Conservation (phyloP, 2,113 vertebrate genomes). For the Sinocyclocheilus rhinocerous region DNA sequence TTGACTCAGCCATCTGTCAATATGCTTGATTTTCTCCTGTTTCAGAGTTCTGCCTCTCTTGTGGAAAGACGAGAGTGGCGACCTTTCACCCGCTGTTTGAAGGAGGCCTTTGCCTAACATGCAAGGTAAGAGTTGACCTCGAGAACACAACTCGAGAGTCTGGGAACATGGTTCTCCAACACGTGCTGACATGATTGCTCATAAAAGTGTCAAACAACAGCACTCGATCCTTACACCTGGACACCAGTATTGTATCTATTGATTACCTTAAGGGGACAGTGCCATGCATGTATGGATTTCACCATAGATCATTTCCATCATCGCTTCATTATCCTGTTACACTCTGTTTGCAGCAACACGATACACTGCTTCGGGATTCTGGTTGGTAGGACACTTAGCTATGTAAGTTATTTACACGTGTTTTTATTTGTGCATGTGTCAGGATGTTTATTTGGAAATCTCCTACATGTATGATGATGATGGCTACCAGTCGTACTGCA, state of each 20-base stretch:
- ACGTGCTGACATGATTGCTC: constrained; percentile 27
- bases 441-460: constrained; percentile 94
- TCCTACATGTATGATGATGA: constrained; percentile 98
- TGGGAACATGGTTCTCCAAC: background rate
- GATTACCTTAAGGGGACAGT: constrained; percentile 15
- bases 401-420: background rate
- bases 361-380: background rate
- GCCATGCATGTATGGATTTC: background rate
- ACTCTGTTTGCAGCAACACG: background rate
- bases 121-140: constrained; percentile 76
- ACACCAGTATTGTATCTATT: background rate
- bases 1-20: background rate
- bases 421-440: constrained; percentile 46
- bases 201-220: constrained; percentile 19
- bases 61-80: constrained; percentile 83
- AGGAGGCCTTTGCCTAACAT: constrained; percentile 90
- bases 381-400: background rate
- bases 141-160: constrained; percentile 11
- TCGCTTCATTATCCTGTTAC: background rate
- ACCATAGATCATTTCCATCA: background rate
- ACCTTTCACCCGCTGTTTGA: constrained; percentile 94
- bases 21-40: background rate
- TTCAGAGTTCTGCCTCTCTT: constrained; percentile 90
- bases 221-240: constrained; percentile 9
- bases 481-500: constrained; percentile 96